Percentiles rank a stretch among this genome's conserved stretches.
These are phyloP conservation scores for Phodopus roborovskii DNA, from an alignment of 2,113 vertebrate genomes.

Conservation along the genomic window DNA sequence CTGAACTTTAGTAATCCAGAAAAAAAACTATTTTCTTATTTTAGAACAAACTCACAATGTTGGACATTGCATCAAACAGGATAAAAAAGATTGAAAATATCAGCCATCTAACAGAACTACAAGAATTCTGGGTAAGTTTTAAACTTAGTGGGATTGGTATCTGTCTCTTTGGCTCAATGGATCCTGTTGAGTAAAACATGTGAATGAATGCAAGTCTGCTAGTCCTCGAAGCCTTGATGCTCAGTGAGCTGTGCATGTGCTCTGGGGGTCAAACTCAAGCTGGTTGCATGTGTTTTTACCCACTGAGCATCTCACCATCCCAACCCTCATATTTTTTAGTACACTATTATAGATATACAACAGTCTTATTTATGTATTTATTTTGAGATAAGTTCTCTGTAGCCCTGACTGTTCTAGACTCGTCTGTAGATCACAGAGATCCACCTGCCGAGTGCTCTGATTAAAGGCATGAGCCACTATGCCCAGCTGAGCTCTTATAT, in stretches of 20 bases:
- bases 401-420: not conserved
- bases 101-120: slow-evolving; percentile 96
- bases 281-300: not conserved
- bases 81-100: slow-evolving; percentile 98
- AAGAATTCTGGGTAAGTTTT: slow-evolving; percentile 97
- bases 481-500: not conserved
- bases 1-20: not conserved
- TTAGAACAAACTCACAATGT: slow-evolving; percentile 97
- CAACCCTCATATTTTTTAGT: not conserved
- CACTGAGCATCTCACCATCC: not conserved
- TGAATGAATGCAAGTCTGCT: not conserved
- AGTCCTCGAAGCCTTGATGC: fast-evolving
- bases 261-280: not conserved
- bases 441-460: not conserved
- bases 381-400: not conserved
- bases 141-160: fast-evolving
- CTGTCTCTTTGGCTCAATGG: not conserved
- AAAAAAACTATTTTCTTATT: slow-evolving; percentile 77
- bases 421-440: not conserved
- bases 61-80: slow-evolving; percentile 97
- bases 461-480: not conserved
- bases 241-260: fast-evolving
- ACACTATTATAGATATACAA: not conserved
- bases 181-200: fast-evolving
- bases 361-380: not conserved